Evolutionary conservation across 2,888 invertebrate species (phyloP).

Genomic region (Synanthedon formicaeformis): DNA sequence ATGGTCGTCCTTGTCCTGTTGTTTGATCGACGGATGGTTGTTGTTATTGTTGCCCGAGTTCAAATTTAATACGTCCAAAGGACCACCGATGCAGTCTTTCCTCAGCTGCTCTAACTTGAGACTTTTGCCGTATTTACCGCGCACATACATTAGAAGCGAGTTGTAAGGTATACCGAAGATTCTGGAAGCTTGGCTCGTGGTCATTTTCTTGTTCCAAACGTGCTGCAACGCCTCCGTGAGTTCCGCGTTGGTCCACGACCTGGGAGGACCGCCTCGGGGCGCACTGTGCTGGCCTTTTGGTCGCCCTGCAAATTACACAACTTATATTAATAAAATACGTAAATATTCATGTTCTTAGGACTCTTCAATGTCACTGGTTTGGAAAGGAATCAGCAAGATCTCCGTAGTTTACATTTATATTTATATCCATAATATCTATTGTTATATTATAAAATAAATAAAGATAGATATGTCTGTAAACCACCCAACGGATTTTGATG

Average conservation of each 20-base stretch:
- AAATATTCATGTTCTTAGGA: background rate
- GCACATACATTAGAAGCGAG: conserved; percentile 90
- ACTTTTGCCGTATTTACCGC: conserved; percentile 94
- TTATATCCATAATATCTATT: too few species aligned
- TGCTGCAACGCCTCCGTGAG: conserved; percentile 90
- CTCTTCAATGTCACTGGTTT: background rate
- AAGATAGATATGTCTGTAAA: too few species aligned
- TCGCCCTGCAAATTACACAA: conserved; percentile 70
- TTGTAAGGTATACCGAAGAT: conserved; percentile 95
- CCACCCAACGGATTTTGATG: too few species aligned
- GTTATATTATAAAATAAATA: too few species aligned
- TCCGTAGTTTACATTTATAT: too few species aligned
- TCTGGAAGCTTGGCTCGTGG: conserved; percentile 90
- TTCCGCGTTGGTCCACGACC: conserved; percentile 93
- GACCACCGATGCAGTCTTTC: conserved; percentile 88
- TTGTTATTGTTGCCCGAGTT: conserved; percentile 73
- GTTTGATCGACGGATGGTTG: conserved; percentile 63
- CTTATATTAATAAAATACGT: background rate
- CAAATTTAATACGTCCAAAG: conserved; percentile 78
- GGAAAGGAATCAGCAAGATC: too few species aligned
- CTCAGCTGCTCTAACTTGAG: conserved; percentile 87
- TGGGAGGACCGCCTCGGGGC: conserved; percentile 88
- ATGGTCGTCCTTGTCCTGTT: conserved; percentile 68
- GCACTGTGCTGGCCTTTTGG: conserved; percentile 94
- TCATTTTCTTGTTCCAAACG: conserved; percentile 97